Evolutionary conservation across 2,797 vertebrate species (phyloP).

Genomic region (Hozukius guyotensis): DNA sequence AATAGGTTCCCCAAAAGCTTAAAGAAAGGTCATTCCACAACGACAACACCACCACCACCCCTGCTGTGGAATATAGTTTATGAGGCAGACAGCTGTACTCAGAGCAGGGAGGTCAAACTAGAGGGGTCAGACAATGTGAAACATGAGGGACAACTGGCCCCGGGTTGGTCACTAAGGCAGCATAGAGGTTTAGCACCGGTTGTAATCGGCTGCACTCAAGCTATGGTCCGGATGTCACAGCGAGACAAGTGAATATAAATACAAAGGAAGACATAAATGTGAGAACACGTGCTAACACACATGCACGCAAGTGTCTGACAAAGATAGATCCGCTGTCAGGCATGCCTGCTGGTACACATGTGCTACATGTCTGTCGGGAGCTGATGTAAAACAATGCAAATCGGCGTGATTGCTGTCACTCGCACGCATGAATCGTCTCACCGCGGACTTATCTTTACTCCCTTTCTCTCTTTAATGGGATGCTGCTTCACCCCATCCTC

Average conservation of each 20-base stretch:
- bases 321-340: slow-evolving; percentile 39
- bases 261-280: slow-evolving; percentile 50
- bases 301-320: slow-evolving; percentile 35
- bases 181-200: slow-evolving; percentile 42
- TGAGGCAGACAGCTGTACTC: slow-evolving; percentile 71
- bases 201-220: slow-evolving; percentile 44
- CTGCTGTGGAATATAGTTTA: slow-evolving; percentile 50
- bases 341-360: slow-evolving; percentile 1
- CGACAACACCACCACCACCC: neutral
- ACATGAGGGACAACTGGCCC: slow-evolving; percentile 32
- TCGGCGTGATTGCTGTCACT: slow-evolving; percentile 26
- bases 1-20: neutral
- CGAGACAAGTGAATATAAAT: slow-evolving; percentile 46
- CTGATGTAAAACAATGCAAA: slow-evolving; percentile 33
- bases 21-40: neutral
- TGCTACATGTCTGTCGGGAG: slow-evolving; percentile 19
- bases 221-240: slow-evolving; percentile 41
- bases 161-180: slow-evolving; percentile 22
- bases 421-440: slow-evolving; percentile 19
- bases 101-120: slow-evolving; percentile 48
- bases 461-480: slow-evolving; percentile 22
- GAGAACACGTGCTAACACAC: neutral
- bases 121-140: slow-evolving; percentile 57
- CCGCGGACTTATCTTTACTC: slow-evolving; percentile 11
- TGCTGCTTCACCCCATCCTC: slow-evolving; percentile 1